These are phyloP conservation scores for Smutsia temminckii DNA, from an alignment of 2,797 vertebrate species.

Conservation along the genomic window DNA sequence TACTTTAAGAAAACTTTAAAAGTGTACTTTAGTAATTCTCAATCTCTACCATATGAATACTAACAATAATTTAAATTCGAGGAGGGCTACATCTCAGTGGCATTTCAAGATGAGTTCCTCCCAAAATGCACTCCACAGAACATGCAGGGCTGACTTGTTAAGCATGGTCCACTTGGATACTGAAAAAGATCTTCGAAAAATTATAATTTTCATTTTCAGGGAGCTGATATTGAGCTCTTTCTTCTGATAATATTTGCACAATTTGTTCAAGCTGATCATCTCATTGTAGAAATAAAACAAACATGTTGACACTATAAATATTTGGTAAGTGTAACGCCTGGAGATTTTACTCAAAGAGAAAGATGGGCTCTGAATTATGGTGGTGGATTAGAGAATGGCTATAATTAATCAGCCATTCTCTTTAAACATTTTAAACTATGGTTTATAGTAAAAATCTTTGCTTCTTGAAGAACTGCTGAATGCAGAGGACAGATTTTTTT, in stretches of 20 bases:
- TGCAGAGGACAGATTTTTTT: not conserved
- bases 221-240: not conserved
- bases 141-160: not conserved
- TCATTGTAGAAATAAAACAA: constrained; percentile 36
- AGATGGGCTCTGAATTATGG: not conserved
- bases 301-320: not conserved
- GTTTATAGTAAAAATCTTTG: not conserved
- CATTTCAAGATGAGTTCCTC: constrained; percentile 12
- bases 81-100: not conserved
- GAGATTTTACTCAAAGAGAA: not conserved
- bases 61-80: constrained; percentile 30
- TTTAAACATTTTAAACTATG: not conserved
- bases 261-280: constrained; percentile 5
- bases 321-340: not conserved
- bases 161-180: not conserved
- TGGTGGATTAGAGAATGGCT: not conserved
- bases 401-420: not conserved
- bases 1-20: constrained; percentile 1
- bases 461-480: not conserved
- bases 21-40: constrained; percentile 6
- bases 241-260: not conserved
- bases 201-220: not conserved
- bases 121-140: not conserved
- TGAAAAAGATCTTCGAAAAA: constrained; percentile 28
- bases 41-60: not conserved